Evolutionary conservation across 2,797 vertebrate genomes (phyloP).

Genomic region (Myoxocephalus aenaeus): DNA sequence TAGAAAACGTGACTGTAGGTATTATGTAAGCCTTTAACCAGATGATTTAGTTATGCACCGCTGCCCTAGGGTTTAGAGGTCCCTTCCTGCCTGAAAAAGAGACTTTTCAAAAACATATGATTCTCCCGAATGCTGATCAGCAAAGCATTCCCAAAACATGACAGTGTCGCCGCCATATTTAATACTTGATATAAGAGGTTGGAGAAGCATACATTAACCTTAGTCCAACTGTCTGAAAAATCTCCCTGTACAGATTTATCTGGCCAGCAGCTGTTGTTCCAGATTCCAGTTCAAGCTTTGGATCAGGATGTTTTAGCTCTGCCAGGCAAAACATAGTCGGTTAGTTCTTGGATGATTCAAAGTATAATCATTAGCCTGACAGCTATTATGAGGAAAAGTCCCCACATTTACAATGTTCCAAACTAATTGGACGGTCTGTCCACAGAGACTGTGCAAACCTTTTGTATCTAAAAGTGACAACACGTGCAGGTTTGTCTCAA

Average conservation of each 20-base stretch:
- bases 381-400: neutral
- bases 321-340: neutral
- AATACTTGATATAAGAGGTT: neutral
- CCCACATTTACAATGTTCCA: neutral
- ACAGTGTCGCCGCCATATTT: neutral
- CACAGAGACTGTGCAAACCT: neutral
- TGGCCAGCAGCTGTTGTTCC: neutral
- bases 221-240: neutral
- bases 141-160: neutral
- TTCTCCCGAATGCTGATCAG: neutral
- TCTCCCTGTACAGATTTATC: neutral
- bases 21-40: neutral
- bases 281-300: neutral
- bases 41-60: neutral
- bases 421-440: neutral
- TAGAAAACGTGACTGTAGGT: neutral
- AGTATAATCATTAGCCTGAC: neutral
- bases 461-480: neutral
- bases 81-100: neutral
- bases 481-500: neutral
- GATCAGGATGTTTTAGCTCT: neutral
- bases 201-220: neutral
- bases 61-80: neutral
- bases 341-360: neutral
- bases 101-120: neutral